phyloP scores from a whole-genome alignment of 2,888 invertebrate species.

The Aleiodes leptofemur region DNA sequence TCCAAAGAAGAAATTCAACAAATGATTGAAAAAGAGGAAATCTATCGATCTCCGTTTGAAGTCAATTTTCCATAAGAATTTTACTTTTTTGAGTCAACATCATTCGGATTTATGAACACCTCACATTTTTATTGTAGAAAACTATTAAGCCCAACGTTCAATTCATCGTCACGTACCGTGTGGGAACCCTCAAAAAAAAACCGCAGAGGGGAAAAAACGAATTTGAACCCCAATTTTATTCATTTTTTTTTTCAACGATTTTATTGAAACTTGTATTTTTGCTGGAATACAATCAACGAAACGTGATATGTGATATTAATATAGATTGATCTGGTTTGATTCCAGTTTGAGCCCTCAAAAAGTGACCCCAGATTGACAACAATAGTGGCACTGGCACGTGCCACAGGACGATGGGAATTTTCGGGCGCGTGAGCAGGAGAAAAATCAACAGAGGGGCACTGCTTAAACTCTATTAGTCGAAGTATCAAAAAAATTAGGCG shows the following conservation, averaged over 20 bases:
- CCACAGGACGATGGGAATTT: slow-evolving; percentile 9
- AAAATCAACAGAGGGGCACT: slow-evolving; percentile 16
- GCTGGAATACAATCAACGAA: slow-evolving; percentile 1
- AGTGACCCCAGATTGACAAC: slow-evolving; percentile 15
- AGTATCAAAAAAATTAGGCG: slow-evolving; percentile 8
- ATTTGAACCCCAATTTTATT: slow-evolving; percentile 20
- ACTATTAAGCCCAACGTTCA: slow-evolving; percentile 57
- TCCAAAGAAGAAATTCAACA: not conserved
- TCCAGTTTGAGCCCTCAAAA: slow-evolving; percentile 4
- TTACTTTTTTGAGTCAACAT: too few relatives aligned
- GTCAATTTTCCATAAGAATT: too few relatives aligned
- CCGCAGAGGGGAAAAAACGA: slow-evolving; percentile 37
- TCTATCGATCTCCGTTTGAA: too few relatives aligned
- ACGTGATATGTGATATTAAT: slow-evolving; percentile 14
- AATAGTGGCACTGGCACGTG: slow-evolving; percentile 26
- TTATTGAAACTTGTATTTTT: slow-evolving; percentile 26
- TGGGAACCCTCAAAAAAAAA: slow-evolving; percentile 63
- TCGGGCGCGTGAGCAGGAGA: not conserved
- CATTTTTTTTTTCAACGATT: slow-evolving; percentile 7
- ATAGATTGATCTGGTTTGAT: slow-evolving; percentile 28
- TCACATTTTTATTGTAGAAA: not conserved
- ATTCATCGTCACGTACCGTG: slow-evolving; percentile 67
- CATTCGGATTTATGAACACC: too few relatives aligned
- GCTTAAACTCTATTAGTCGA: slow-evolving; percentile 17
- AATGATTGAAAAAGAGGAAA: not conserved